phyloP scores from a whole-genome alignment of 2,797 vertebrate genomes.

The Ctenopoma kingsleyae region DNA sequence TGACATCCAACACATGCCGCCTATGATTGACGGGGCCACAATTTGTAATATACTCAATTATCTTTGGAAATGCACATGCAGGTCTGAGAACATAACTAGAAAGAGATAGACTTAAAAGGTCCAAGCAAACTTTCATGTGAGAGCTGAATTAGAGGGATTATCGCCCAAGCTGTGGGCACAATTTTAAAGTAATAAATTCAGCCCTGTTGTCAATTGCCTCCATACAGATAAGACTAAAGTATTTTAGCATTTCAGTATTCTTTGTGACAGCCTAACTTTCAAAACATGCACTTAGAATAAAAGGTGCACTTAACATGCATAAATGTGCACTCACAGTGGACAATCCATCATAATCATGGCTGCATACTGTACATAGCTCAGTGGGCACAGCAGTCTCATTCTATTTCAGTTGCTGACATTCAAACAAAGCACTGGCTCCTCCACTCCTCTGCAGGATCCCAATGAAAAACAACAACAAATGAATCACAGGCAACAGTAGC shows the following conservation, averaged over 20 bases:
- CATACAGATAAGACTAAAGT: constrained; percentile 36
- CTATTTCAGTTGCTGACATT: constrained; percentile 73
- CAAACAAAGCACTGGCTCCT: constrained; percentile 75
- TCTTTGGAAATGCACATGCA: constrained; percentile 1
- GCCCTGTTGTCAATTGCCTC: constrained; percentile 31
- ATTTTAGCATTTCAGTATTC: constrained; percentile 23
- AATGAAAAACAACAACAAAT: constrained; percentile 77
- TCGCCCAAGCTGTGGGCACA: constrained; percentile 8
- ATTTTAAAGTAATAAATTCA: constrained; percentile 30
- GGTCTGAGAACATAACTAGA: constrained; percentile 9
- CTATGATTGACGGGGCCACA: constrained; percentile 1
- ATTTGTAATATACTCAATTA: constrained; percentile 21
- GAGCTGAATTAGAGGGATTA: constrained; percentile 36
- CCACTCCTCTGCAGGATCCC: constrained; percentile 72
- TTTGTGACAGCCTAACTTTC: constrained; percentile 44
- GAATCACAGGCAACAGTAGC: constrained; percentile 74
- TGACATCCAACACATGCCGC: not conserved
- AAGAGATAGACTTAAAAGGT: constrained; percentile 16
- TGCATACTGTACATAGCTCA: constrained; percentile 71
- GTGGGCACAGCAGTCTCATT: constrained; percentile 71
- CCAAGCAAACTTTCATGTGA: constrained; percentile 23
- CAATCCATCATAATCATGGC: constrained; percentile 74
- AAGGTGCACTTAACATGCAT: constrained; percentile 67
- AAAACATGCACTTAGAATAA: constrained; percentile 64
- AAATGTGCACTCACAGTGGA: constrained; percentile 63